These are phyloP conservation scores for Drosophila setifemur DNA, from an alignment of 1,140 invertebrate genomes.

Conservation along the genomic window DNA sequence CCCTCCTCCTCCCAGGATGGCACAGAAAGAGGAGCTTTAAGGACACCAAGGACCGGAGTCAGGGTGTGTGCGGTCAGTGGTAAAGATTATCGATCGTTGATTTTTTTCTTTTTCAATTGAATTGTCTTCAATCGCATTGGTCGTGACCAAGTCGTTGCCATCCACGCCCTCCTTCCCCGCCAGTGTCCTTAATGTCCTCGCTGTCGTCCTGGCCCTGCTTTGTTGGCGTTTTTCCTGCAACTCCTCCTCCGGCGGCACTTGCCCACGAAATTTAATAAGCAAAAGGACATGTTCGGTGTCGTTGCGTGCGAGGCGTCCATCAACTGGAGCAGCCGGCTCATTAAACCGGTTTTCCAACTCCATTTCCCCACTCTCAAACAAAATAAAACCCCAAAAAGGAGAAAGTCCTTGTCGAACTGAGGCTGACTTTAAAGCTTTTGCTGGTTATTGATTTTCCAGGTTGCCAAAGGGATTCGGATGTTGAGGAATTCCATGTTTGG, in stretches of 20 bases:
- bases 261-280: conserved; percentile 78
- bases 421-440: conserved; percentile 64
- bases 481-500: too few species aligned
- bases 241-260: conserved; percentile 59
- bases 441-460: conserved; percentile 4
- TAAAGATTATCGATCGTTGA: conserved; percentile 75
- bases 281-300: conserved; percentile 74
- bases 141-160: conserved; percentile 52
- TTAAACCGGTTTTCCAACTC: conserved; percentile 59
- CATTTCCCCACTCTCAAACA: conserved; percentile 2
- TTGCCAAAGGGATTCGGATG: too few species aligned
- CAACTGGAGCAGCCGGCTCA: conserved; percentile 69
- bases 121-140: conserved; percentile 81
- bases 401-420: conserved; percentile 16
- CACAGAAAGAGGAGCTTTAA: conserved; percentile 44
- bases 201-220: conserved; percentile 56
- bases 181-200: conserved; percentile 19
- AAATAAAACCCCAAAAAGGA: neutral
- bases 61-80: conserved; percentile 62
- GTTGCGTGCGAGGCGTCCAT: conserved; percentile 76
- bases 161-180: conserved; percentile 34
- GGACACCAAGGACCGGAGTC: conserved; percentile 34
- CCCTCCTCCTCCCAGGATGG: too few species aligned
- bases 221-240: conserved; percentile 57
- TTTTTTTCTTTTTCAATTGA: conserved; percentile 82